phyloP scores from a whole-genome alignment of 2,888 invertebrate genomes.

The Drosophila prostipennis region DNA sequence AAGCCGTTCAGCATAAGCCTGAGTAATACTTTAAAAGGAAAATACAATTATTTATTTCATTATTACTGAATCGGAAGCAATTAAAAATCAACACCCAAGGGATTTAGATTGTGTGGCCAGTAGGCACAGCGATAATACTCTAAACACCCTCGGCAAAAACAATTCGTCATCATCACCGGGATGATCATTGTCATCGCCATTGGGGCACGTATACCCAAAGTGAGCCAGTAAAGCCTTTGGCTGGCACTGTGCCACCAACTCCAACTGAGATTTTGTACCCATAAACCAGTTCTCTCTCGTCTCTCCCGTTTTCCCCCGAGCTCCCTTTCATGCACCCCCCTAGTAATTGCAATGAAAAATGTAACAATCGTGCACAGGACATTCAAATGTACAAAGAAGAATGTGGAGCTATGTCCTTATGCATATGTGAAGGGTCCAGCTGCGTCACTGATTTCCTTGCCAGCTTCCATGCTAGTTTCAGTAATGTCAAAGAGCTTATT shows the following conservation, averaged over 20 bases:
- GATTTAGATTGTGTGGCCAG: neutral
- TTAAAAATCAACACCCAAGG: neutral
- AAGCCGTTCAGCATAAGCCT: no score
- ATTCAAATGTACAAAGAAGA: slow-evolving; percentile 57
- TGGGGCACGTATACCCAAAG: slow-evolving; percentile 56
- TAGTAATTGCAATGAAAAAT: slow-evolving; percentile 69
- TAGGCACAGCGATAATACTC: neutral
- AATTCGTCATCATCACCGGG: slow-evolving; percentile 8
- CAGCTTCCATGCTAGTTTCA: slow-evolving; percentile 14
- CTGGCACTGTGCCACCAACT: slow-evolving; percentile 73
- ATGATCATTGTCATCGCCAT: slow-evolving; percentile 51
- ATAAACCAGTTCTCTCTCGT: slow-evolving; percentile 67
- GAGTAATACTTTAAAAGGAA: no score
- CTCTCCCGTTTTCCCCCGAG: neutral
- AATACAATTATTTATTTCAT: neutral
- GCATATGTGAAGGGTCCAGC: slow-evolving; percentile 48
- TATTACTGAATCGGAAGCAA: neutral
- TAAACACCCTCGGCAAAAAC: slow-evolving; percentile 23
- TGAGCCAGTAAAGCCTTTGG: slow-evolving; percentile 55
- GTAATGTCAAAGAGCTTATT: neutral
- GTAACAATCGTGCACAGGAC: slow-evolving; percentile 71
- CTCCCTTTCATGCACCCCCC: slow-evolving; percentile 1
- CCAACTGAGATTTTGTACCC: slow-evolving; percentile 71
- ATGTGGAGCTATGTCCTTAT: slow-evolving; percentile 32
- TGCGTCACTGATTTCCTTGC: slow-evolving; percentile 55